phyloP scores from a whole-genome alignment of 2,113 vertebrate genomes.

The Eulacestoma nigropectus region DNA sequence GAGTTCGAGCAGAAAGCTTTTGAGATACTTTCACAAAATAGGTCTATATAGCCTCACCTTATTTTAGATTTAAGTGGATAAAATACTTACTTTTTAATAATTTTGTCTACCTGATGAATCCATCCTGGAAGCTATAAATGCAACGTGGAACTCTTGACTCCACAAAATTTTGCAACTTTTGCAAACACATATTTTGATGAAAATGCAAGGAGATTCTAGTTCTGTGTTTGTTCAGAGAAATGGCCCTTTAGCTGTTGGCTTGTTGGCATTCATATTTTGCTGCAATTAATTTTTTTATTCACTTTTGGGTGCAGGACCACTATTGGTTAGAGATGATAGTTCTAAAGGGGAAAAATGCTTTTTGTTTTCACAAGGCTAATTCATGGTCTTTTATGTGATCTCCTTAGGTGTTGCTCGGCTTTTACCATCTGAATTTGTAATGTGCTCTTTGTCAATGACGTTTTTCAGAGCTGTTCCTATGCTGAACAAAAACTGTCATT shows the following conservation, averaged over 20 bases:
- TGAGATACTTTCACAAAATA: background rate
- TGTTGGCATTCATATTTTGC: background rate
- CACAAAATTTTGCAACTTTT: background rate
- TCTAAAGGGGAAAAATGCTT: background rate
- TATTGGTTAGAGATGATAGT: background rate
- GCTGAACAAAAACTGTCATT: background rate
- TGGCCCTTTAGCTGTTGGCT: background rate
- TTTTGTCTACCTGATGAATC: background rate
- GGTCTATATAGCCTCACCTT: background rate
- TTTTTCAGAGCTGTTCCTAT: background rate
- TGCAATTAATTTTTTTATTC: background rate
- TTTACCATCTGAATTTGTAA: background rate
- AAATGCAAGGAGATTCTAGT: background rate
- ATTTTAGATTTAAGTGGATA: background rate
- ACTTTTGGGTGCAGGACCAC: background rate
- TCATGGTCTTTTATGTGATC: background rate
- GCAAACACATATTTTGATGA: background rate
- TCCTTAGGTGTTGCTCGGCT: background rate
- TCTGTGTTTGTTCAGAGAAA: background rate
- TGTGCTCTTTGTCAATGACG: rapidly evolving
- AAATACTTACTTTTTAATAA: background rate
- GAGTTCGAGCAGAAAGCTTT: background rate
- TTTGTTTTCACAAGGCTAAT: background rate
- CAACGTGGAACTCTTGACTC: background rate
- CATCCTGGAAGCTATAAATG: background rate